Evolutionary conservation across 2,888 invertebrate species (phyloP).

Genomic region (Dicyrtomina minuta): DNA sequence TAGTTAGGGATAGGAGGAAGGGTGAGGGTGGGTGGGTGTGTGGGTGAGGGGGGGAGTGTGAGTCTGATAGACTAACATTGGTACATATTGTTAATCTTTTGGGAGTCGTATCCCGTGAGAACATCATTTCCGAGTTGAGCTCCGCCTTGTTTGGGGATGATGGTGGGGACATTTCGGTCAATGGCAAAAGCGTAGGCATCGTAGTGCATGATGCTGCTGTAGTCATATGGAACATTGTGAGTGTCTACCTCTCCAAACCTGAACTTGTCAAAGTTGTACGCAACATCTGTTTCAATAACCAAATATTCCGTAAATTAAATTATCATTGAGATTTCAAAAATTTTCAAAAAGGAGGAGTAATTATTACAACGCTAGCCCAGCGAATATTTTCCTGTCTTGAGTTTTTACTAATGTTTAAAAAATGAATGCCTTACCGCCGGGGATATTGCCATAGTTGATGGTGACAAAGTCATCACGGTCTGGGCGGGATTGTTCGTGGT

Average conservation of each 20-base stretch:
- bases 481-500: constrained; percentile 60
- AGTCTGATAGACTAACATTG: too few relatives aligned
- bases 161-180: constrained; percentile 25
- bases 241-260: constrained; percentile 17
- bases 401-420: too few relatives aligned
- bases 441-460: constrained; percentile 57
- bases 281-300: too few relatives aligned
- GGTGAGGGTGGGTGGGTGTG: too few relatives aligned
- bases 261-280: not conserved
- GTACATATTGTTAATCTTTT: constrained; percentile 31
- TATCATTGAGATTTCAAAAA: not conserved
- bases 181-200: constrained; percentile 59
- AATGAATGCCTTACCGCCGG: too few relatives aligned
- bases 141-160: constrained; percentile 10
- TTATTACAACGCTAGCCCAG: too few relatives aligned
- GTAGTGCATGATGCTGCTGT: constrained; percentile 59
- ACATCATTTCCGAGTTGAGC: constrained; percentile 22
- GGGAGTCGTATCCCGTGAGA: constrained; percentile 18
- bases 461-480: constrained; percentile 58
- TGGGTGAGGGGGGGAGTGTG: too few relatives aligned
- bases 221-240: constrained; percentile 56
- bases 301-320: too few relatives aligned
- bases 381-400: constrained; percentile 53
- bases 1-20: too few relatives aligned
- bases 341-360: too few relatives aligned